These are phyloP conservation scores for Dynastes tityus DNA, from an alignment of 2,888 invertebrate genomes.

Conservation along the genomic window DNA sequence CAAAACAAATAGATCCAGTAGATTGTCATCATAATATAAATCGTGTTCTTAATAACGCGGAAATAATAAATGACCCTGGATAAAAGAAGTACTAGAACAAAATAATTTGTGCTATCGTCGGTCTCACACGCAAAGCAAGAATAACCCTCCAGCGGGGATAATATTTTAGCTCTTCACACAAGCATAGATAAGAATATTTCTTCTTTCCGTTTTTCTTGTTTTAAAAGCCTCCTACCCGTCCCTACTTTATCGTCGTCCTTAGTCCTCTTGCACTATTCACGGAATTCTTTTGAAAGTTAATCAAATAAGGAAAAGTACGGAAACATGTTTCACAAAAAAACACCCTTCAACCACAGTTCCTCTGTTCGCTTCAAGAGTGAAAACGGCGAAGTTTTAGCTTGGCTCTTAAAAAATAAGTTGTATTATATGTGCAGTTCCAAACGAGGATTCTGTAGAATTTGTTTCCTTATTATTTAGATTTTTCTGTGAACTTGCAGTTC, in stretches of 20 bases:
- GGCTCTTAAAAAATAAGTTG: not conserved
- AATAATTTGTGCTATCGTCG: slow-evolving; percentile 40
- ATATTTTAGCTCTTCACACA: slow-evolving; percentile 3
- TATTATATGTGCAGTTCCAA: not conserved
- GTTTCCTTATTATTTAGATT: not conserved
- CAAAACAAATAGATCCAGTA: slow-evolving; percentile 7
- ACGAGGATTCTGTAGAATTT: not conserved
- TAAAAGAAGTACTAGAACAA: slow-evolving; percentile 49
- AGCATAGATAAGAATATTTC: slow-evolving; percentile 22
- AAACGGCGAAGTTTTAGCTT: not conserved
- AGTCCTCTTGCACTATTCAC: slow-evolving; percentile 31
- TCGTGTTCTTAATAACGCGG: slow-evolving; percentile 61
- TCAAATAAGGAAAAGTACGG: slow-evolving; percentile 43
- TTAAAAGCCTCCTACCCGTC: slow-evolving; percentile 12
- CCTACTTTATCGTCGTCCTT: slow-evolving; percentile 12
- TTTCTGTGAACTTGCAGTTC: too few relatives aligned
- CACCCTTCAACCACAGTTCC: not conserved
- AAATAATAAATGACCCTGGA: slow-evolving; percentile 62
- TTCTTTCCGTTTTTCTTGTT: slow-evolving; percentile 5
- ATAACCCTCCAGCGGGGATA: slow-evolving; percentile 19
- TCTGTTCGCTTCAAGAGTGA: not conserved
- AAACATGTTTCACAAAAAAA: slow-evolving; percentile 36
- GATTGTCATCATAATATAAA: slow-evolving; percentile 57
- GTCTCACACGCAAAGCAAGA: slow-evolving; percentile 17
- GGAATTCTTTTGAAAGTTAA: slow-evolving; percentile 40